Percentiles rank a stretch among this genome's conserved stretches.
Evolutionary conservation across 2,113 vertebrate species (phyloP).

Genomic region (Stictonetta naevosa): DNA sequence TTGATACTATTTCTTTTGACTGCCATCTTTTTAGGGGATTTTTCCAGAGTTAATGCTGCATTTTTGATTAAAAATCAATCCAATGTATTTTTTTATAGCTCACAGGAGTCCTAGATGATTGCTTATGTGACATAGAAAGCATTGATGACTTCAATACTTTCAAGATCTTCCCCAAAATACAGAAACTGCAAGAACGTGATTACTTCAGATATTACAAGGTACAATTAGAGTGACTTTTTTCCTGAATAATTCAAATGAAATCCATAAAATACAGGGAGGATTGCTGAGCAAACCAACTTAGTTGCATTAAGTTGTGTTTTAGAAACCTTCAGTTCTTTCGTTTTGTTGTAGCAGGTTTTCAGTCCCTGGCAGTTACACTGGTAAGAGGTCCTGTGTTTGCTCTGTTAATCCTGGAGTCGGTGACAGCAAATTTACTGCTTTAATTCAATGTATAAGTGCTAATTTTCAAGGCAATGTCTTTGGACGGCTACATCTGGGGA

Average conservation of each 20-base stretch:
- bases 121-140: slow-evolving; percentile 95
- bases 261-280: background rate
- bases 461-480: background rate
- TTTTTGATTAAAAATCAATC: background rate
- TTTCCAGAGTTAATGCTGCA: background rate
- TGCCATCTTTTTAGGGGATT: background rate
- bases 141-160: slow-evolving; percentile 98
- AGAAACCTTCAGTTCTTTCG: background rate
- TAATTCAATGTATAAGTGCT: background rate
- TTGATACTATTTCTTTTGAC: background rate
- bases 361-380: background rate
- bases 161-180: slow-evolving; percentile 92
- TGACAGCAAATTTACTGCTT: background rate
- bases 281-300: background rate
- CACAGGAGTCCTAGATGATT: slow-evolving; percentile 94
- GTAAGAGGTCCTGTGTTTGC: background rate
- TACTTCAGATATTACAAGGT: slow-evolving; percentile 98
- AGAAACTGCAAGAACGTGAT: slow-evolving; percentile 89
- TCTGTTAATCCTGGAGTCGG: background rate
- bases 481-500: background rate
- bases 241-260: background rate
- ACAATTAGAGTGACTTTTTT: background rate
- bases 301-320: background rate
- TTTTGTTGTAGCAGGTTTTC: background rate
- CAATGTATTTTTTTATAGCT: slow-evolving; percentile 75